These are phyloP conservation scores for Phaonia tiefii DNA, from an alignment of 2,888 invertebrate genomes.

Conservation along the genomic window DNA sequence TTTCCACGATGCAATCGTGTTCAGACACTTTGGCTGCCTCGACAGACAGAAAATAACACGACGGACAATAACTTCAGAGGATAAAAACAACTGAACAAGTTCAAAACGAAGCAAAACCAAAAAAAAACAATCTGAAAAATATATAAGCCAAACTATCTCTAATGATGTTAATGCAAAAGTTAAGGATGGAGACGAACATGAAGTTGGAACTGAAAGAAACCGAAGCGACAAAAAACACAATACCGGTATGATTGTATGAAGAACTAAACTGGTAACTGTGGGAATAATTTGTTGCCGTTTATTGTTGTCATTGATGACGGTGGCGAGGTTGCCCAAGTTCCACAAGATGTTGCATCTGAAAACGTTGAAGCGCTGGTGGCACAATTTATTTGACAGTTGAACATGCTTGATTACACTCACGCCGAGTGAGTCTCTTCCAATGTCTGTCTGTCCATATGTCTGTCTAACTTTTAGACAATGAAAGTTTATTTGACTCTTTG, in stretches of 20 bases:
- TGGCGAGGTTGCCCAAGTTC: slow-evolving; percentile 24
- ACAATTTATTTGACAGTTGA: slow-evolving; percentile 67
- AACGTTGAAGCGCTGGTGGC: slow-evolving; percentile 62
- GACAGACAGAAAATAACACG: slow-evolving; percentile 14
- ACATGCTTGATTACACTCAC: slow-evolving; percentile 65
- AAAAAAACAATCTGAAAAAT: slow-evolving; percentile 12
- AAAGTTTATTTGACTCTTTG: slow-evolving; percentile 31
- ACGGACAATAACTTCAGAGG: slow-evolving; percentile 29
- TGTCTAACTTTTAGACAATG: slow-evolving; percentile 27
- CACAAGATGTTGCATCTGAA: slow-evolving; percentile 30
- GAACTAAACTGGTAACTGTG: slow-evolving; percentile 52
- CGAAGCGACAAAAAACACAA: background rate
- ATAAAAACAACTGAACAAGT: slow-evolving; percentile 16
- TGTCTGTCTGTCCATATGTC: background rate
- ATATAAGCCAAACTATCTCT: slow-evolving; percentile 58
- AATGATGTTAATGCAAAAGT: slow-evolving; percentile 48
- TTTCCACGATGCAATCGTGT: slow-evolving; percentile 43
- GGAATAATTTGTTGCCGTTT: slow-evolving; percentile 66
- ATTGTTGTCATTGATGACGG: slow-evolving; percentile 59
- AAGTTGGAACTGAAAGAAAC: slow-evolving; percentile 11
- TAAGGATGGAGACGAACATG: background rate
- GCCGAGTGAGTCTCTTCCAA: slow-evolving; percentile 1
- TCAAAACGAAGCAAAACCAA: background rate
- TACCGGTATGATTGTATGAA: slow-evolving; percentile 47
- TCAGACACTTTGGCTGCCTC: slow-evolving; percentile 54